Evolutionary conservation across 2,888 invertebrate species (phyloP).

Genomic region (Drosophila kambysellisi): DNA sequence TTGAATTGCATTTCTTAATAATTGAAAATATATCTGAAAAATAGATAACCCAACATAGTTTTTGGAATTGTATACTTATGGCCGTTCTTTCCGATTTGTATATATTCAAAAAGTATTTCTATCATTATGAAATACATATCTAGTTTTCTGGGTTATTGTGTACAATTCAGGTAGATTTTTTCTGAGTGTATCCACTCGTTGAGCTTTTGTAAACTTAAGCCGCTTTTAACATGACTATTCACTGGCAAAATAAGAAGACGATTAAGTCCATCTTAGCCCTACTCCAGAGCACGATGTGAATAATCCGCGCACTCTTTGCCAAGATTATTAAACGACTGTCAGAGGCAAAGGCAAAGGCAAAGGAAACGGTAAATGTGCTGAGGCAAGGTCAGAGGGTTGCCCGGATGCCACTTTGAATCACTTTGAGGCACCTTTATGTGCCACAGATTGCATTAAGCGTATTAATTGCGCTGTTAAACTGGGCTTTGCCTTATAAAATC

Average conservation of each 20-base stretch:
- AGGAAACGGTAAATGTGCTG: slow-evolving; percentile 11
- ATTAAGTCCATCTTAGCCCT: slow-evolving; percentile 25
- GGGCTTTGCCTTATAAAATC: slow-evolving; percentile 26
- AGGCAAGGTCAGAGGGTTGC: slow-evolving; percentile 4
- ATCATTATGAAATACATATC: not conserved
- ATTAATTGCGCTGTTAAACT: slow-evolving; percentile 61
- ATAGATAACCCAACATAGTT: not conserved
- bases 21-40: not conserved
- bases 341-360: slow-evolving; percentile 2
- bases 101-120: not conserved
- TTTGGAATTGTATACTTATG: not conserved
- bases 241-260: slow-evolving; percentile 9
- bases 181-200: not conserved
- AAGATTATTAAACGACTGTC: slow-evolving; percentile 32
- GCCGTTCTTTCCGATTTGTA: not conserved
- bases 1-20: no score
- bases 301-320: slow-evolving; percentile 36
- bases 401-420: slow-evolving; percentile 34
- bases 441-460: slow-evolving; percentile 69
- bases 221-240: slow-evolving; percentile 29
- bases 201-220: slow-evolving; percentile 20
- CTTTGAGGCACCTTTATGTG: slow-evolving; percentile 57
- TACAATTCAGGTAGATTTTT: not conserved
- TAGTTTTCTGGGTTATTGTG: not conserved
- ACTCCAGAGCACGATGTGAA: slow-evolving; percentile 5